A percentile compares a stretch with the other conserved stretches of the same genome.
phyloP scores from a whole-genome alignment of 2,888 invertebrate genomes.

The Patella ulyssiponensis region DNA sequence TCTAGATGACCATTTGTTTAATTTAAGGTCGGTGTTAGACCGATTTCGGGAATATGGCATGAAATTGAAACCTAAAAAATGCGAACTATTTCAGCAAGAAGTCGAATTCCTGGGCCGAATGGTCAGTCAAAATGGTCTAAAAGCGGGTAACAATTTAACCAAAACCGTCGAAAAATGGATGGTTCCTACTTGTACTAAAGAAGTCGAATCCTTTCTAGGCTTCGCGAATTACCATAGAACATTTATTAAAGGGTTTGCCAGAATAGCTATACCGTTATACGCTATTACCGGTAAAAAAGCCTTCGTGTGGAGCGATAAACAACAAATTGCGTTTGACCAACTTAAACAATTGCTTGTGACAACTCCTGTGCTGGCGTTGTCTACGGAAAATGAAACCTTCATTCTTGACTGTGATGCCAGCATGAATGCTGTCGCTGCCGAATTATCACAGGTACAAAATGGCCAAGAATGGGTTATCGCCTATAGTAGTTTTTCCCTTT shows the following conservation, averaged over 20 bases:
- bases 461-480: conserved; percentile 30
- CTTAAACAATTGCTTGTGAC: conserved; percentile 16
- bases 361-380: too few species aligned
- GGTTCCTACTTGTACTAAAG: too few species aligned
- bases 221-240: neutral
- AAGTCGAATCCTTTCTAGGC: too few species aligned
- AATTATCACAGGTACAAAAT: conserved; percentile 11
- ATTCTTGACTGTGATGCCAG: conserved; percentile 34
- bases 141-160: neutral
- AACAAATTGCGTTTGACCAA: neutral
- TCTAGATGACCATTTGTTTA: conserved; percentile 16
- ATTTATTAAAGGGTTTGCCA: neutral
- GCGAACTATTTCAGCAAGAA: neutral
- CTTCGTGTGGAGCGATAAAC: conserved; percentile 28
- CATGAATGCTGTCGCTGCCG: too few species aligned
- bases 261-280: conserved; percentile 32
- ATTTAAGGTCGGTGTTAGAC: conserved; percentile 1
- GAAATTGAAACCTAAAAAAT: neutral
- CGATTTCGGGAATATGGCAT: neutral
- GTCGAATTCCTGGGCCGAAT: neutral
- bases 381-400: too few species aligned
- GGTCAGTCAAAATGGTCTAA: conserved; percentile 1
- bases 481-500: conserved; percentile 29
- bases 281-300: conserved; percentile 23
- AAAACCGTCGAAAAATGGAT: too few species aligned